Percentiles rank a stretch among this genome's conserved stretches.
phyloP scores from a whole-genome alignment of 2,888 invertebrate species.

The Eumerus sabulonum region DNA sequence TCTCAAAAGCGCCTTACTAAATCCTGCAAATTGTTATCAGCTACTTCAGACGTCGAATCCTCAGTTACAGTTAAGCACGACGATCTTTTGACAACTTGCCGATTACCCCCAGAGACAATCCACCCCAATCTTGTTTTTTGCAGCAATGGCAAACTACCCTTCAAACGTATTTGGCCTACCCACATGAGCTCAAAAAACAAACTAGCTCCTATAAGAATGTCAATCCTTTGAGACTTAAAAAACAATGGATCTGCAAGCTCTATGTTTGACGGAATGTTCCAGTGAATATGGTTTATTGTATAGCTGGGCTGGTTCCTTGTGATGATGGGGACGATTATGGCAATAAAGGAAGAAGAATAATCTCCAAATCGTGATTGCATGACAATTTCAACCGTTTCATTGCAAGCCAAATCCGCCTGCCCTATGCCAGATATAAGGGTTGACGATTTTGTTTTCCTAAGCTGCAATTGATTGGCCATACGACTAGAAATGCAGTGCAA shows the following conservation, averaged over 20 bases:
- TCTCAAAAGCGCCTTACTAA: neutral
- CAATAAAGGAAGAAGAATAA: constrained; percentile 39
- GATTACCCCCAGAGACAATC: constrained; percentile 54
- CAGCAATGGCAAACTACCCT: constrained; percentile 38
- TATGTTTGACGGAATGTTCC: constrained; percentile 59
- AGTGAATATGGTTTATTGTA: constrained; percentile 19
- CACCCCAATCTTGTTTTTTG: constrained; percentile 66
- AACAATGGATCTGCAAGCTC: constrained; percentile 56
- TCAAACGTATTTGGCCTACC: constrained; percentile 55
- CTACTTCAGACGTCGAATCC: neutral
- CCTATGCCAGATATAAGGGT: constrained; percentile 45
- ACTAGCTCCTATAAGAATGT: constrained; percentile 56
- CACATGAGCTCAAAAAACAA: constrained; percentile 62
- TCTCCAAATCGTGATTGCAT: constrained; percentile 10
- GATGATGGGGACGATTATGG: constrained; percentile 58
- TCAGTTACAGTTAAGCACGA: too few relatives aligned
- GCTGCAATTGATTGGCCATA: constrained; percentile 38
- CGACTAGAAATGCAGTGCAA: constrained; percentile 20
- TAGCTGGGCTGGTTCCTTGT: constrained; percentile 53
- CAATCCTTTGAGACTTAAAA: constrained; percentile 45
- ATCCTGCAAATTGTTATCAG: neutral
- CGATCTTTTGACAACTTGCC: too few relatives aligned
- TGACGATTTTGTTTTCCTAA: constrained; percentile 20
- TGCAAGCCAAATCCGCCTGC: constrained; percentile 25
- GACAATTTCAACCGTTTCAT: constrained; percentile 40